Base-by-base conservation (phyloP, 2,113 vertebrate genomes). In the Dunckerocampus dactyliophorus region DNA sequence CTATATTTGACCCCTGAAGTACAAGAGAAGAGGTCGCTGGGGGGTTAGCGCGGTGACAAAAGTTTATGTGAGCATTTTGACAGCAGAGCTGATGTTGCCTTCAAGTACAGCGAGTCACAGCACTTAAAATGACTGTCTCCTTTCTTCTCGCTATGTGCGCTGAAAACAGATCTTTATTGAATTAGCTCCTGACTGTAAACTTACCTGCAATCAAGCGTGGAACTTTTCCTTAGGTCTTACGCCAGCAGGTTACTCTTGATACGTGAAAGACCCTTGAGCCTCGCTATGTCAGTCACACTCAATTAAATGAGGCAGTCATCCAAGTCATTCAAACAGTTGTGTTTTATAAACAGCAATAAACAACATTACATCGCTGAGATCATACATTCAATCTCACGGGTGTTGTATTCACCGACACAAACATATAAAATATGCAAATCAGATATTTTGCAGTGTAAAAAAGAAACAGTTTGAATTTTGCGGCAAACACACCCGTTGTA, bases 141-240 rank as follows among this genome's bases (percentile, higher is more conserved):
- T 52, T 64, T 73, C 63, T 37, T 53, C 63, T 75, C 70, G 65
- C 56, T 28, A 0, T 22, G 61, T 21, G 43, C 22, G 39, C 34
- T 71, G 74, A 69, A 85, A 83, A 71, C 62, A 56, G 60, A 86
- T 69, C 79, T 80, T 85, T 87, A 87, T 85, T 82, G 69, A 85
- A 84, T 87, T 84, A 83, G 68, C 75, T 70, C 49, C 67, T 72
- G 58, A 72, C 79, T 70, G 66, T 71, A 74, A 81, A 69, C 59
- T 65, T 80, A 74, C 71, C 69, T 73, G 59, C 75, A 72, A 75
- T 81, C 69, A 63, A 61, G 55, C 46, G 34, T 34, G 22, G n/a
- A 57, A 16, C 43, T 52, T 81, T 72, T 74, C 66, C 65, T 77
- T 64, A 67, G 75, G 46, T 84, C 73, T 67, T 4, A 45, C 15